Percentiles rank a stretch among this genome's conserved stretches.
These are phyloP conservation scores for Panonychus citri DNA, from an alignment of 1,140 invertebrate genomes.

Conservation along the genomic window DNA sequence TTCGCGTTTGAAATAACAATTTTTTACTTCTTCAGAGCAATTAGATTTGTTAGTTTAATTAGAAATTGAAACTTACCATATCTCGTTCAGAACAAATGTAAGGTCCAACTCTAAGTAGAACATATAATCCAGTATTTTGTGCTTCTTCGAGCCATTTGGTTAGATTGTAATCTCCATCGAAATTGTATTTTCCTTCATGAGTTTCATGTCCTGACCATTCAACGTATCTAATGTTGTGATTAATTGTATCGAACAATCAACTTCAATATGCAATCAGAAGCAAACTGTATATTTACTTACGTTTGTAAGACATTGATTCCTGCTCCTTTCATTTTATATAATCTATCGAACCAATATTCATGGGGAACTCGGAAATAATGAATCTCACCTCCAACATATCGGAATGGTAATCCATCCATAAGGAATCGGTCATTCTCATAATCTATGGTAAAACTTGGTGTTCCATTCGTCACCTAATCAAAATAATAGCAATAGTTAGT, in stretches of 20 bases:
- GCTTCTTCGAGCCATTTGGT: slow-evolving; percentile 23
- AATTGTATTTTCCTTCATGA: neutral
- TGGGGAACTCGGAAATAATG: slow-evolving; percentile 28
- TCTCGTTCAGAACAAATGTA: slow-evolving; percentile 31
- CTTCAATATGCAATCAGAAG: neutral
- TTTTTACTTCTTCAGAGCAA: too few species aligned
- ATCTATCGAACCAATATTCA: slow-evolving; percentile 27
- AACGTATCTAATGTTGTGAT: slow-evolving; percentile 6
- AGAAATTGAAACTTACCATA: slow-evolving; percentile 20
- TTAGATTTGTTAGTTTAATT: too few species aligned
- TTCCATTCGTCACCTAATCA: too few species aligned
- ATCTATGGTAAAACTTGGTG: slow-evolving; percentile 32
- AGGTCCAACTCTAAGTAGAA: slow-evolving; percentile 26
- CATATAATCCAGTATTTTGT: slow-evolving; percentile 23
- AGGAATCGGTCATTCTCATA: slow-evolving; percentile 50
- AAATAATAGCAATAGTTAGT: too few species aligned
- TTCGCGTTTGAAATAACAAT: too few species aligned
- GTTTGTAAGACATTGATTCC: slow-evolving; percentile 26
- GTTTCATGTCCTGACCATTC: slow-evolving; percentile 8
- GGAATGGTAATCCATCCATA: slow-evolving; percentile 55
- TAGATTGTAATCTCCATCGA: slow-evolving; percentile 17
- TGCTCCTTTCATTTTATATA: slow-evolving; percentile 25
- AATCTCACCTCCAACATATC: slow-evolving; percentile 48
- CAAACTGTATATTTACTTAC: neutral
- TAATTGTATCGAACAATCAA: neutral